phyloP scores from a whole-genome alignment of 2,113 vertebrate genomes.

The Barnardius zonarius region DNA sequence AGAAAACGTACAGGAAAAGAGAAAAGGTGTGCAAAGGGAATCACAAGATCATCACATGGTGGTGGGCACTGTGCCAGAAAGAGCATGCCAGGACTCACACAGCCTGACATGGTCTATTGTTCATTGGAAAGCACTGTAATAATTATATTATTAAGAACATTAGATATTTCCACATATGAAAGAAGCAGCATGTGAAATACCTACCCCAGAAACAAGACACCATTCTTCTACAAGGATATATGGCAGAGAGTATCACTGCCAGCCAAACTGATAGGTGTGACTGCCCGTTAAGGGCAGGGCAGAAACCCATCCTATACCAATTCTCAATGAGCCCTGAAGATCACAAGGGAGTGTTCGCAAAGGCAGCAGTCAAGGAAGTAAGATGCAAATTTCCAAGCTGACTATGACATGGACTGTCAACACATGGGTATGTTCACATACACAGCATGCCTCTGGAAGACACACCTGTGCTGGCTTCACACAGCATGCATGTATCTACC shows the following conservation, averaged over 20 bases:
- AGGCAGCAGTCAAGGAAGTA: not conserved
- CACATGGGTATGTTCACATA: not conserved
- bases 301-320: not conserved
- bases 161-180: not conserved
- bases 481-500: rapidly evolving
- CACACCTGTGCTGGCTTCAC: not conserved
- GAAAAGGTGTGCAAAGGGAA: not conserved
- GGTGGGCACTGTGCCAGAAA: not conserved
- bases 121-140: not conserved
- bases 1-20: not conserved
- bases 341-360: not conserved
- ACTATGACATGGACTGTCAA: not conserved
- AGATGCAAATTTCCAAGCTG: not conserved
- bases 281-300: not conserved
- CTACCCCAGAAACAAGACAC: not conserved
- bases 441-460: not conserved
- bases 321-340: not conserved
- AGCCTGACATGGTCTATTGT: not conserved
- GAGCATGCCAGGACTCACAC: not conserved
- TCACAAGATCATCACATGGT: not conserved
- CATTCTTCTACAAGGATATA: not conserved
- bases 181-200: not conserved
- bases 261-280: not conserved
- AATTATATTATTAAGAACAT: not conserved
- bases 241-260: not conserved